phyloP scores from a whole-genome alignment of 2,113 vertebrate genomes.

The Accipiter virgatus region DNA sequence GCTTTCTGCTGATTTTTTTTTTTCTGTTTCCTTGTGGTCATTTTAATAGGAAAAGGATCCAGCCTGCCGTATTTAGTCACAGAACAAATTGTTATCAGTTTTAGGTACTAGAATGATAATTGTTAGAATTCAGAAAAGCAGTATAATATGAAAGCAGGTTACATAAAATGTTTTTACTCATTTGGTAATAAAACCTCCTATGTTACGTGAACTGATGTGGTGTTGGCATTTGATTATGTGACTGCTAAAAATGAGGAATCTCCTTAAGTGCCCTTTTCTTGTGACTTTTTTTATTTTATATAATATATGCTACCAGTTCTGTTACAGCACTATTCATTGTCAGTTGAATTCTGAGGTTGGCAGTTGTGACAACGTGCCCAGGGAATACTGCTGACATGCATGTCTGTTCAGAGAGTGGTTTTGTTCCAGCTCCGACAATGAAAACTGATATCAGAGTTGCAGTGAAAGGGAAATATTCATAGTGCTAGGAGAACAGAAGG shows the following conservation, averaged over 20 bases:
- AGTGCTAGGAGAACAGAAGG: neutral
- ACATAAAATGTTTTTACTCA: neutral
- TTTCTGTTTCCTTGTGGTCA: neutral
- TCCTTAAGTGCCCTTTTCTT: neutral
- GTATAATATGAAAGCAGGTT: neutral
- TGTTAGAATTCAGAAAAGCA: neutral
- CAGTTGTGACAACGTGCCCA: neutral
- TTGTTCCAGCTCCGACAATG: conserved; percentile 32
- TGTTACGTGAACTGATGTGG: neutral
- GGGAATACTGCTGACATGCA: neutral
- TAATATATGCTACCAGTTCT: neutral
- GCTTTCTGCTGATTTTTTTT: neutral
- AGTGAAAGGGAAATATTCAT: conserved; percentile 22
- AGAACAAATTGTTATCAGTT: neutral
- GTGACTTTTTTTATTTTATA: neutral
- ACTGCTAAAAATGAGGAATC: neutral
- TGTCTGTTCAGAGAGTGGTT: conserved; percentile 2
- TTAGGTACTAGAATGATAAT: neutral
- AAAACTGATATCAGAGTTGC: neutral
- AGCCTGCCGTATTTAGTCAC: neutral
- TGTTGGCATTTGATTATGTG: neutral
- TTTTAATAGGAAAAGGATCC: neutral
- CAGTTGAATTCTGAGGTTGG: neutral
- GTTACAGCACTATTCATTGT: neutral
- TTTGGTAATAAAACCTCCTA: neutral